A percentile compares a stretch with the other conserved stretches of the same genome.
Conservation (phyloP, 2,797 vertebrate genomes). For the Rousettus madagascariensis region DNA sequence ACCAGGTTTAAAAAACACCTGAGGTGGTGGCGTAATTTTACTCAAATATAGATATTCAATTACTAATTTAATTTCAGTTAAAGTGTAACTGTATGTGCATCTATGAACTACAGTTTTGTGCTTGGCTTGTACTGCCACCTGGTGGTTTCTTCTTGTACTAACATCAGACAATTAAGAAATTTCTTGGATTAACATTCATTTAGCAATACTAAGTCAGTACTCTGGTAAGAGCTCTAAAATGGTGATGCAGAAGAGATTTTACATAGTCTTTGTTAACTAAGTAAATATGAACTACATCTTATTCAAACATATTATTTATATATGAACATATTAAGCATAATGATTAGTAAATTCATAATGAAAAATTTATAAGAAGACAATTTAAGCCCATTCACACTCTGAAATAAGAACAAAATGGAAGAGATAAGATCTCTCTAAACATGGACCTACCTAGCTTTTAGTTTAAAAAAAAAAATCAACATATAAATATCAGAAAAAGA, state of each 20-base stretch:
- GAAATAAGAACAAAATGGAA: slow-evolving; percentile 15
- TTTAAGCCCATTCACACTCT: background rate
- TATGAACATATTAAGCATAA: background rate
- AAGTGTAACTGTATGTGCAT: background rate
- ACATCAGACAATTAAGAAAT: background rate
- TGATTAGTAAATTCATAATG: background rate
- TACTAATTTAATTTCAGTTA: slow-evolving; percentile 12
- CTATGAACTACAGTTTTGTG: background rate
- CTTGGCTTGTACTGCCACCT: slow-evolving; percentile 66
- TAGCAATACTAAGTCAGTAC: background rate
- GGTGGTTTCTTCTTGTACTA: background rate
- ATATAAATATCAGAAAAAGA: background rate
- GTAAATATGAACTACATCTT: background rate
- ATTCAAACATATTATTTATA: background rate
- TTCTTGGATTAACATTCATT: background rate
- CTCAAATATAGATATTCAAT: background rate
- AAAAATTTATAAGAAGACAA: background rate
- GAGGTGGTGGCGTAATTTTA: background rate
- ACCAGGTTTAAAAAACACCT: background rate
- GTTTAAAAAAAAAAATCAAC: background rate
- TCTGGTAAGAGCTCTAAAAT: background rate
- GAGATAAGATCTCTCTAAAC: background rate
- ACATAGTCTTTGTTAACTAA: background rate
- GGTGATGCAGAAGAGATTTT: background rate
- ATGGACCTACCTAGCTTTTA: background rate